Conservation (phyloP, 2,113 vertebrate species). For the Tachysurus fulvidraco region DNA sequence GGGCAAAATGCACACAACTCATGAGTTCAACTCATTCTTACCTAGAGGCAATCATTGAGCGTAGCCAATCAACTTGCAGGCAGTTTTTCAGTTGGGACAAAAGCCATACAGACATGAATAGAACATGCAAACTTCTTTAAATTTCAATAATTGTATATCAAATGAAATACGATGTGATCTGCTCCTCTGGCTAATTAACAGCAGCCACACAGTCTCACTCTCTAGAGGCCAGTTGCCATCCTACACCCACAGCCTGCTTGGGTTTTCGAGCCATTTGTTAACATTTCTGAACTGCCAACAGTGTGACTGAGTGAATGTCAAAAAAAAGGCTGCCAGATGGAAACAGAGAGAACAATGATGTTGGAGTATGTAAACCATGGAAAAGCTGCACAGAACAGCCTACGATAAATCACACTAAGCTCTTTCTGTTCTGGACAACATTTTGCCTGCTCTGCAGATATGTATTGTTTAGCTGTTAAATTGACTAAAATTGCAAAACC, state of each 20-base stretch:
- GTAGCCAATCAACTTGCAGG: background rate
- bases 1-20: background rate
- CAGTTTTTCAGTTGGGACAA: background rate
- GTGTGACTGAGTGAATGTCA: conserved; percentile 39
- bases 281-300: conserved; percentile 37
- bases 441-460: conserved; percentile 15
- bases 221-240: conserved; percentile 19
- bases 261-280: conserved; percentile 40
- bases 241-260: conserved; percentile 15
- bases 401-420: conserved; percentile 16
- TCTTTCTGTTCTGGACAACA: conserved; percentile 16
- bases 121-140: background rate
- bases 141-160: background rate
- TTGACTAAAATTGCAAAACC: conserved; percentile 24
- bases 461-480: conserved; percentile 22
- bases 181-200: conserved; percentile 2
- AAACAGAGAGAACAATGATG: conserved; percentile 32
- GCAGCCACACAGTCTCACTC: conserved; percentile 15
- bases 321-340: conserved; percentile 35
- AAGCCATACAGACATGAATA: background rate
- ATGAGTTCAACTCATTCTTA: too few relatives aligned
- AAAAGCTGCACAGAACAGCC: conserved; percentile 19
- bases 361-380: conserved; percentile 18
- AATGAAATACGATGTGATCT: background rate
- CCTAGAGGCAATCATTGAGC: background rate